These are phyloP conservation scores for Sparus aurata DNA, from an alignment of 2,797 vertebrate species.

Conservation along the genomic window DNA sequence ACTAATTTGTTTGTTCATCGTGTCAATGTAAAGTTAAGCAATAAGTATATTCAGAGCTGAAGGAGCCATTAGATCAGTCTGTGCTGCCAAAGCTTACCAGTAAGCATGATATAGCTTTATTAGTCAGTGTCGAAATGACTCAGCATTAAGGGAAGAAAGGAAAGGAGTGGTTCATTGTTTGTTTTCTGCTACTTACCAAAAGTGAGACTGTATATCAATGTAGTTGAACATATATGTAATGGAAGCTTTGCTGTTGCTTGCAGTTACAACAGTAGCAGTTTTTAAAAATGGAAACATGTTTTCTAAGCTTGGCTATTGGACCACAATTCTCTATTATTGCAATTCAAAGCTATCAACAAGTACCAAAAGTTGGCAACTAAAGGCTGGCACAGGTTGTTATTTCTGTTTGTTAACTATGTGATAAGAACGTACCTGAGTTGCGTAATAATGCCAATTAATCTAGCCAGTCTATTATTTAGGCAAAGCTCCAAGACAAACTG, in stretches of 20 bases:
- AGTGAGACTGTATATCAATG: background rate
- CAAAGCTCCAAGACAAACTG: background rate
- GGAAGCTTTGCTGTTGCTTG: background rate
- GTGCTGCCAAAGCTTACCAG: background rate
- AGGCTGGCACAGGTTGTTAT: no score
- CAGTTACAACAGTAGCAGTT: no score
- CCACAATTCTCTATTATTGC: background rate
- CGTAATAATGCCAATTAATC: background rate
- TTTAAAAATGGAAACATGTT: background rate
- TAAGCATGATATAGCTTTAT: background rate
- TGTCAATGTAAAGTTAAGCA: background rate
- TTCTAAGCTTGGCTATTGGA: background rate
- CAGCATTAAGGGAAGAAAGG: background rate
- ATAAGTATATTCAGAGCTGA: background rate
- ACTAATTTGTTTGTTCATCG: background rate
- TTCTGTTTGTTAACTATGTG: background rate
- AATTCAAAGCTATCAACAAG: background rate
- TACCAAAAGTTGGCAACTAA: background rate
- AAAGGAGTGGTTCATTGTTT: conserved; percentile 19
- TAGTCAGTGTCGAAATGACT: background rate
- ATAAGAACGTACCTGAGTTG: background rate
- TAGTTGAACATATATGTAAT: background rate
- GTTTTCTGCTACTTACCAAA: background rate
- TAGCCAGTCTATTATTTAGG: background rate
- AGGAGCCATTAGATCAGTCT: background rate